A percentile compares a stretch with the other conserved stretches of the same genome.
These are phyloP conservation scores for Tapirus terrestris DNA, from an alignment of 2,113 vertebrate genomes.

Conservation along the genomic window DNA sequence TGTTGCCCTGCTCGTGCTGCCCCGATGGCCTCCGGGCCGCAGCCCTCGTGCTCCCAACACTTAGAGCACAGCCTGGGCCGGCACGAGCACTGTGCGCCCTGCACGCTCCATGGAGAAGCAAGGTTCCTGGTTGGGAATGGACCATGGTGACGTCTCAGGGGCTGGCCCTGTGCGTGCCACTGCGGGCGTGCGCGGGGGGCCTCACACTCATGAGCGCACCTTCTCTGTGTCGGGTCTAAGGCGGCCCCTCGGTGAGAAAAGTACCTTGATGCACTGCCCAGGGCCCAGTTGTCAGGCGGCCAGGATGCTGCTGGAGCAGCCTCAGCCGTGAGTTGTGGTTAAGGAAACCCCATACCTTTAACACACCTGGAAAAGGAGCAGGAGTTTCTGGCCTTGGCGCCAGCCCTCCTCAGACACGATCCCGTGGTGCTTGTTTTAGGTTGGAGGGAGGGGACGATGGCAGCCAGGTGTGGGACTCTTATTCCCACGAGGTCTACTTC, in stretches of 20 bases:
- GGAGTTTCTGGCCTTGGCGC: background rate
- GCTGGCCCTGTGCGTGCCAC: background rate
- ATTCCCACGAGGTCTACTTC: background rate
- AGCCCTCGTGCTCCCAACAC: too few relatives aligned
- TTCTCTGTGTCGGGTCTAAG: rapidly evolving
- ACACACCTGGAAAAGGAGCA: background rate
- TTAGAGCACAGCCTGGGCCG: background rate
- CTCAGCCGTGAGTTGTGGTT: rapidly evolving
- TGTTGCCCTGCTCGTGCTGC: rapidly evolving
- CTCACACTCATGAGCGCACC: rapidly evolving
- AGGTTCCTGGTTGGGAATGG: background rate
- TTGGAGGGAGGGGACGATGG: rapidly evolving
- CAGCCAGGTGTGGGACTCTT: rapidly evolving
- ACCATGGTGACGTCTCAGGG: rapidly evolving
- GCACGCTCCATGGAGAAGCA: background rate
- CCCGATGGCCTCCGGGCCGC: background rate
- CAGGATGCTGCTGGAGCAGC: rapidly evolving
- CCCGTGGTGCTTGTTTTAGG: background rate
- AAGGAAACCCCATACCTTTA: constrained; percentile 30
- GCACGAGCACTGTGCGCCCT: rapidly evolving
- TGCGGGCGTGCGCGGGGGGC: rapidly evolving
- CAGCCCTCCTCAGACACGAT: background rate
- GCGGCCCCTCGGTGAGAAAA: background rate
- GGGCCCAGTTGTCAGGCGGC: background rate
- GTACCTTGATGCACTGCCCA: rapidly evolving